Percentiles rank a stretch among this genome's conserved stretches.
phyloP scores from a whole-genome alignment of 2,888 invertebrate genomes.

The Esperia sulphurella region DNA sequence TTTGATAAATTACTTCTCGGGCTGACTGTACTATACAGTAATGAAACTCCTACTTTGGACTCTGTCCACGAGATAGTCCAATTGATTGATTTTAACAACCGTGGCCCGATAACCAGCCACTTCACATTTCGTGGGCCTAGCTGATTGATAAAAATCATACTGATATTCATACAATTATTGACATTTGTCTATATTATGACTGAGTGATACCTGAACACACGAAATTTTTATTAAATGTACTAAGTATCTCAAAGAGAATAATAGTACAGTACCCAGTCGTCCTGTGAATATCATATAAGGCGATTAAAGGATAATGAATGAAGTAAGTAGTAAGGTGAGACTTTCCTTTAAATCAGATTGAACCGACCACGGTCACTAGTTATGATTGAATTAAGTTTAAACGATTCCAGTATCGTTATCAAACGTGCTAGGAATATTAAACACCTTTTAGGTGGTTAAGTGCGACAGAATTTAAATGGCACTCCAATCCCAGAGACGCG shows the following conservation, averaged over 20 bases:
- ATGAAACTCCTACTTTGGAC: constrained; percentile 1
- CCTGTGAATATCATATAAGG: too few relatives aligned
- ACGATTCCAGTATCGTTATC: constrained; percentile 13
- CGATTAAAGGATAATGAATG: too few relatives aligned
- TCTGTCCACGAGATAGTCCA: constrained; percentile 14
- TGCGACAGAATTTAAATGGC: background rate
- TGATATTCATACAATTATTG: background rate
- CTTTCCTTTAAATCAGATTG: too few relatives aligned
- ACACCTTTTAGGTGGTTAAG: constrained; percentile 31
- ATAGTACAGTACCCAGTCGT: too few relatives aligned
- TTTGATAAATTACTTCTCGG: too few relatives aligned
- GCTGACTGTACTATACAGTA: background rate
- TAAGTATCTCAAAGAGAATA: too few relatives aligned
- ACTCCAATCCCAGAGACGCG: background rate
- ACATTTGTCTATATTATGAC: background rate
- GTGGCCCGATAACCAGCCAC: constrained; percentile 21
- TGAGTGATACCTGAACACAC: too few relatives aligned
- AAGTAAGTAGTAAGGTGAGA: too few relatives aligned
- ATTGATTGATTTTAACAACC: constrained; percentile 31
- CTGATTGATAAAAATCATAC: constrained; percentile 9
- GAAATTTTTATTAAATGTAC: too few relatives aligned
- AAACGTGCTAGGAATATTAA: constrained; percentile 42
- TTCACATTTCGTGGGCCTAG: constrained; percentile 8
- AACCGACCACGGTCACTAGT: too few relatives aligned
- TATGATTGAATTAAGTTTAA: constrained; percentile 8